Evolutionary conservation across 2,888 invertebrate species (phyloP), one percentile per base, ranked within the genome.

Genomic region (Euspilapteryx auroguttella): DNA sequence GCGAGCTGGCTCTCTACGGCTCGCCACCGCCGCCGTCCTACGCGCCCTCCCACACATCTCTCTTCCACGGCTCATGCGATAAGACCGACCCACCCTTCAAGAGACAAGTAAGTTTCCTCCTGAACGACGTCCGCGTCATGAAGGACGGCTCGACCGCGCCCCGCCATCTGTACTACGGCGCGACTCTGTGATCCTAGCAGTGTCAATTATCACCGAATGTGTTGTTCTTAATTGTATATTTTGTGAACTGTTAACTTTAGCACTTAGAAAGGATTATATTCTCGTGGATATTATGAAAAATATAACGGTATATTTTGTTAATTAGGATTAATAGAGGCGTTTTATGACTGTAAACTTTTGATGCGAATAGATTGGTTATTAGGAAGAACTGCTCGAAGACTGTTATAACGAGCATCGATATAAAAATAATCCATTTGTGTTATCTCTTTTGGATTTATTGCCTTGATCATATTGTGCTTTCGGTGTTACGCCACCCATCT

Each of bases 81-180:
- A 81, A 80, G 66, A 79, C 79, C 63, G 69, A 79, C 57, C 66
- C 69, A 54, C 81, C 79, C 77, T 82, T 83, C 79, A 86, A 85
- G 80, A 83, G 86, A 75, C 87, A 87, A 87, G 87, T 87, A 87
- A 87, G 87, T 87, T 85, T 85, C 80, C 82, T 84, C 81, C 83
- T 85, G 79, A 83, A 85, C 84, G 83, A 85, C 81, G 84, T 84
- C 71, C 83, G 82, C 78, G 81, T 85, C 79, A 82, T 82, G 79
- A 84, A 83, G 80, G 84, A 84, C 78, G 84, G 81, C 51, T 57
- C 58, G 65, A 73, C 61, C 53, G 58, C 62, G 55, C 56, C 63
- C 13, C 40, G 37, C 35, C 34, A 36, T 29, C 33, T 29, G 29
- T 36, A 36, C 34, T 35, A 32, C 29, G 32, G 34, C 34, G 37